A percentile compares a stretch with the other conserved stretches of the same genome.
phyloP scores from a whole-genome alignment of 2,888 invertebrate species.

The Acleris holmiana region DNA sequence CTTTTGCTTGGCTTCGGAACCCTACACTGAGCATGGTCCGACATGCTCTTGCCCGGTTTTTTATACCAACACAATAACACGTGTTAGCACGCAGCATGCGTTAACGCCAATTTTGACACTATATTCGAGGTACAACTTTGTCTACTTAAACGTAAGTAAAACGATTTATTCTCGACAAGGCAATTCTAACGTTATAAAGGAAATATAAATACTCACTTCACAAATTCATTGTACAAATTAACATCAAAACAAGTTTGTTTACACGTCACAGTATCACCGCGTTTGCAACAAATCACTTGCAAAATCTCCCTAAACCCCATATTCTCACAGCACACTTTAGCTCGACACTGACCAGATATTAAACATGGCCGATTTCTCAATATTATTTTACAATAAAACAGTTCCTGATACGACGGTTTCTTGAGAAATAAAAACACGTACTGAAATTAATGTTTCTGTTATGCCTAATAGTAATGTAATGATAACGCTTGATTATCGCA shows the following conservation, averaged over 20 bases:
- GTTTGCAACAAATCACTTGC: constrained; percentile 32
- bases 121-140: no score
- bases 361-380: constrained; percentile 7
- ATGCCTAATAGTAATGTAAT: constrained; percentile 13
- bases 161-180: no score
- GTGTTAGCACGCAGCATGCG: no score
- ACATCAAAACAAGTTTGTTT: constrained; percentile 23
- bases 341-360: constrained; percentile 2
- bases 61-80: no score
- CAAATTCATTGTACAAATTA: constrained; percentile 17
- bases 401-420: constrained; percentile 17
- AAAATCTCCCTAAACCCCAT: constrained; percentile 38
- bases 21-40: no score
- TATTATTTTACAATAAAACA: constrained; percentile 5
- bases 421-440: constrained; percentile 22
- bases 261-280: constrained; percentile 6
- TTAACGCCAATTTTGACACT: no score
- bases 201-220: constrained; percentile 25
- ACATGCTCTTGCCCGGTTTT: no score
- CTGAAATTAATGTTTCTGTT: constrained; percentile 18
- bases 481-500: constrained; percentile 26
- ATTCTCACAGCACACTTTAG: constrained; percentile 7
- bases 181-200: no score
- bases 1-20: no score
- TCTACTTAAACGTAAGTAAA: no score